Evolutionary conservation across 2,113 vertebrate genomes (phyloP), one percentile per base, ranked within the genome.

Genomic region (Passerina amoena): DNA sequence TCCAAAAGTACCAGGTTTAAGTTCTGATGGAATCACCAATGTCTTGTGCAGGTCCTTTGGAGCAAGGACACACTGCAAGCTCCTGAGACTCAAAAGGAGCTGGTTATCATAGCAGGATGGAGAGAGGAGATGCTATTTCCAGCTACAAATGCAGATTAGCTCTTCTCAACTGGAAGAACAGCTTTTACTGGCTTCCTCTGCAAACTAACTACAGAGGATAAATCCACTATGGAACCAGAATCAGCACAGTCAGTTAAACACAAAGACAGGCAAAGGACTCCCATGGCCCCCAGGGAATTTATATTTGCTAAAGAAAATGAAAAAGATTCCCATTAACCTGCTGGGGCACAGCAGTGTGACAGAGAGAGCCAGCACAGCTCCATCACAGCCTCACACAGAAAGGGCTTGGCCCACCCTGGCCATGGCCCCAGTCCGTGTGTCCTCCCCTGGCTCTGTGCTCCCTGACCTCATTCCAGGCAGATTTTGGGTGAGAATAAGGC

Each of bases 351-450:
- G 81, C 48, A 57, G 27, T 0, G 38, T 33, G 64, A 37, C 65
- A 57, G 19, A 33, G 47, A 63, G 27, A 84, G 16, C 42, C 53
- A 60, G 60, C 42, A 53, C 24, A 37, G 42, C 50, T 61, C 71
- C 66, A 54, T 16, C 5, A 0, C 30, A 78, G 54, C 16, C 56
- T 31, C 51, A 11, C 11, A 7, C 54, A 82, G 19, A 53, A 25
- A 82, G 45, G 56, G 35, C 44, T 51, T 42, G 68, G 47, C 57
- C 47, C 63, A 61, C 27, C 35, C 47, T 30, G 44, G 61, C 61
- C 22, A 1, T 2, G 4, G 31, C 73, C 30, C 31, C 13, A 0
- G 19, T 11, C 69, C 0, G 0, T 5, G 28, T 4, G 3, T n/a
- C 25, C 48, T 77, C 9, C 48, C 53, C 50, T 35, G 66, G 35